A percentile compares a stretch with the other conserved stretches of the same genome.
phyloP scores from a whole-genome alignment of 2,888 invertebrate species.

The Patella caerulea region DNA sequence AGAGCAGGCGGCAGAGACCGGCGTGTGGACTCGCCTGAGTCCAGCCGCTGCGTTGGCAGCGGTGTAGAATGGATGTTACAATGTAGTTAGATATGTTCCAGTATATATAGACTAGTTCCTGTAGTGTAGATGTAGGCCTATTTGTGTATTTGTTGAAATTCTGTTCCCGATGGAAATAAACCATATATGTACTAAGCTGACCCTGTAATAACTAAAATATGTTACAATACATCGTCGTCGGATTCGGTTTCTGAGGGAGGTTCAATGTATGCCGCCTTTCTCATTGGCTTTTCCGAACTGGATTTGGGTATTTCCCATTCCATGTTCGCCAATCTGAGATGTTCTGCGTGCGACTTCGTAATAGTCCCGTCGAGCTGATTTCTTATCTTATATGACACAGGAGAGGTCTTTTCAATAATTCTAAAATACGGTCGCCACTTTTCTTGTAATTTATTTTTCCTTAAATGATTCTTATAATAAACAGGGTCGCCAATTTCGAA shows the following conservation, averaged over 20 bases:
- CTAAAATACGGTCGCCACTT: slow-evolving; percentile 38
- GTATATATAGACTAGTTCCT: no score
- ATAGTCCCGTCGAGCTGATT: slow-evolving; percentile 11
- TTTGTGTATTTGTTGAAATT: no score
- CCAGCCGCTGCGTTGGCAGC: no score
- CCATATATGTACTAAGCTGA: no score
- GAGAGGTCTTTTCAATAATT: slow-evolving; percentile 32
- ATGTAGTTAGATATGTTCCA: no score
- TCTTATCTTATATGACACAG: slow-evolving; percentile 24
- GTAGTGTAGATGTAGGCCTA: no score
- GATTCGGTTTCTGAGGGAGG: slow-evolving; percentile 13
- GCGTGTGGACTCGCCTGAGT: no score
- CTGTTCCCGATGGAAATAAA: no score
- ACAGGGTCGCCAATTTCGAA: slow-evolving; percentile 38
- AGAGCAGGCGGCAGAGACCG: no score
- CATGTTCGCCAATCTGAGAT: slow-evolving; percentile 22
- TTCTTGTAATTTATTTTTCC: slow-evolving; percentile 29
- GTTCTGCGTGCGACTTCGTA: slow-evolving; percentile 21
- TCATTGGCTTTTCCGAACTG: neutral
- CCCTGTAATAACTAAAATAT: no score
- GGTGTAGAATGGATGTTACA: no score
- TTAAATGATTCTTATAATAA: slow-evolving; percentile 30
- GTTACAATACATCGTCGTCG: neutral
- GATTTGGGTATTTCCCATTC: slow-evolving; percentile 24
- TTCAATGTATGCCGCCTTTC: slow-evolving; percentile 18